Evolutionary conservation across 1,140 invertebrate species (phyloP).

Genomic region (Leptopilina boulardi): DNA sequence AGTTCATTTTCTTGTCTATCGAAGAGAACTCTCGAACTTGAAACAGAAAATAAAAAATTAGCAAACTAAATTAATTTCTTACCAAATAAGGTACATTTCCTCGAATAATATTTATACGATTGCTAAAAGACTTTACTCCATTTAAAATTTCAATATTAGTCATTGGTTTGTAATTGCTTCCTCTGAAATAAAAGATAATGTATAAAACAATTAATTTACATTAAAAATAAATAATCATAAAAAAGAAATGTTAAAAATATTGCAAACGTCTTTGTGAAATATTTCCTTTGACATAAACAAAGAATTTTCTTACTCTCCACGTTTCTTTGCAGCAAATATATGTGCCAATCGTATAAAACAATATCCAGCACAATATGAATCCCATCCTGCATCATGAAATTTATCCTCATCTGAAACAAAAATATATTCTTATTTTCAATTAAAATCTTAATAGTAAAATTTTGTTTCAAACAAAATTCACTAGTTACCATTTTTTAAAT

Average conservation of each 20-base stretch:
- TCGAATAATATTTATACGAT: slow-evolving; percentile 80
- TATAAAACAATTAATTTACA: no score
- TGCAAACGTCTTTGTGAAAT: no score
- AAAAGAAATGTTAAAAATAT: no score
- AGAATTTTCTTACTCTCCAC: slow-evolving; percentile 52
- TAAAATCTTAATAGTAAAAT: background rate
- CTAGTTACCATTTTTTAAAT: slow-evolving; percentile 50
- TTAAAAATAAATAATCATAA: no score
- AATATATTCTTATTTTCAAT: slow-evolving; percentile 28
- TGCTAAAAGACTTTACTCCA: slow-evolving; percentile 74
- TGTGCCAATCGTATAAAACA: slow-evolving; percentile 79
- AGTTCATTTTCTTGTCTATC: no score
- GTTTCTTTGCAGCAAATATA: slow-evolving; percentile 67
- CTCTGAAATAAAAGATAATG: slow-evolving; percentile 59
- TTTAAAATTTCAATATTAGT: slow-evolving; percentile 77
- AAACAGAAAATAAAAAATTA: no score
- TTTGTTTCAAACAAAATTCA: slow-evolving; percentile 1
- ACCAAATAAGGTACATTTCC: slow-evolving; percentile 78
- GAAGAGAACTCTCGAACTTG: no score
- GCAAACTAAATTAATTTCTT: slow-evolving; percentile 57
- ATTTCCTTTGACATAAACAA: background rate
- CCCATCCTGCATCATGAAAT: slow-evolving; percentile 86
- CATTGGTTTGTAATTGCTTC: slow-evolving; percentile 66
- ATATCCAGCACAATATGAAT: slow-evolving; percentile 84
- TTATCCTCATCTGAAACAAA: slow-evolving; percentile 67